Base-by-base conservation (phyloP, 2,888 invertebrate genomes). In the Hololepta plana region DNA sequence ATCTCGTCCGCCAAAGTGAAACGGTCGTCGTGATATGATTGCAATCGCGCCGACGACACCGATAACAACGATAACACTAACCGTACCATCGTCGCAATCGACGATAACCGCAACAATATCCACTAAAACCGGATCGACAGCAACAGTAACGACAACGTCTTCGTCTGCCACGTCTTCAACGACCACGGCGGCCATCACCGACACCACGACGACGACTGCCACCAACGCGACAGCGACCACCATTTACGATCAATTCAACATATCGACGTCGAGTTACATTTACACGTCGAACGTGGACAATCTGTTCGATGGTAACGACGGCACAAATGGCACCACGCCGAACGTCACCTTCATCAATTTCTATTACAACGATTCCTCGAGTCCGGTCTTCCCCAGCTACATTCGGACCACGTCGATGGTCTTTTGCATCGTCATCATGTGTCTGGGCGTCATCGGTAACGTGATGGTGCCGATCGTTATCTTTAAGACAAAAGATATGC, bases 401-500 rank as follows among this genome's bases (percentile, higher is more conserved):
- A 81, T 90, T 52, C 70, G 82, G 38, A 74, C 76, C 27, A 80
- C 81, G 2, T 87, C 88, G 6, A 87, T 88, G 67, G 66, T 80
- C 12, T 72, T 87, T 42, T 90, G 88, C 55, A 74, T 81, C 44
- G 62, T 77, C 38, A 82, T 91, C 41, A 80, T 91, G 71, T 67
- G 82, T 45, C 60, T 90, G 39, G 91, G 91, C 17, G 80, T 88
- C 34, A 70, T 87, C 37, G 91, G 91, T 12, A 93, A 93, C 49
- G 67, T 87, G 34, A 81, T 91, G 73, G 91, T 90, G 47, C 87
- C 88, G 16, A 70, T 88, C 45, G 90, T 93, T 39, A 87, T 91
- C 38, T 64, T 85, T 46, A 77, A 80, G 51, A 85, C 85, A 26
- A 84, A 85, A 51, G 88, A 91, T 50, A 84, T 91, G 84, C 66